These are phyloP conservation scores for Cacatua alba DNA, from an alignment of 2,113 vertebrate genomes.

Conservation along the genomic window DNA sequence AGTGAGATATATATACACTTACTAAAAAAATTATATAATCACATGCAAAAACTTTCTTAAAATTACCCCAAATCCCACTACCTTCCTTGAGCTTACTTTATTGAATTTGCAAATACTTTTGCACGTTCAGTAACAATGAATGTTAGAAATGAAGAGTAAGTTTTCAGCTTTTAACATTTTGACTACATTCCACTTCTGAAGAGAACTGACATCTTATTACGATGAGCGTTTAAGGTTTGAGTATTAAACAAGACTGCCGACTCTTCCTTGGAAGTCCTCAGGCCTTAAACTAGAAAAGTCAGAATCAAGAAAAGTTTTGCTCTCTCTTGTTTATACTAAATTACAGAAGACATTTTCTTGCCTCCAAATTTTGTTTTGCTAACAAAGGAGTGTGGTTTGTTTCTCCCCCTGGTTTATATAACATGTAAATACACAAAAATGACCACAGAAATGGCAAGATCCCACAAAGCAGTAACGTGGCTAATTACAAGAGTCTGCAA, in stretches of 20 bases:
- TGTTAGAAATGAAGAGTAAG: background rate
- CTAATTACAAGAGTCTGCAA: background rate
- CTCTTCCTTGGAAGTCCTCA: background rate
- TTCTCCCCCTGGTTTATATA: background rate
- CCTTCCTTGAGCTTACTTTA: background rate
- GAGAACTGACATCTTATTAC: background rate
- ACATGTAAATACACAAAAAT: background rate
- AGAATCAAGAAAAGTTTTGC: background rate
- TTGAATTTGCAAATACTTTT: background rate
- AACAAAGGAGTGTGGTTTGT: background rate
- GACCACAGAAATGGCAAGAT: background rate
- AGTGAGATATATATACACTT: background rate
- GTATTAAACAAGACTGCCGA: background rate
- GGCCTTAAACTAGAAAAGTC: background rate
- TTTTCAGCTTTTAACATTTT: background rate
- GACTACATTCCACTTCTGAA: background rate
- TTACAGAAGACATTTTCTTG: background rate
- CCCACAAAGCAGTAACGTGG: background rate
- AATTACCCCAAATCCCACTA: background rate
- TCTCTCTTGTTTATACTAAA: slow-evolving; percentile 2
- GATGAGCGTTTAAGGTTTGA: background rate
- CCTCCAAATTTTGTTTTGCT: background rate
- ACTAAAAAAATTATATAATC: background rate
- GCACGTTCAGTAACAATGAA: background rate
- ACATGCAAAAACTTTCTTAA: background rate